phyloP scores from a whole-genome alignment of 2,113 vertebrate species.

The Ploceus nigricollis region DNA sequence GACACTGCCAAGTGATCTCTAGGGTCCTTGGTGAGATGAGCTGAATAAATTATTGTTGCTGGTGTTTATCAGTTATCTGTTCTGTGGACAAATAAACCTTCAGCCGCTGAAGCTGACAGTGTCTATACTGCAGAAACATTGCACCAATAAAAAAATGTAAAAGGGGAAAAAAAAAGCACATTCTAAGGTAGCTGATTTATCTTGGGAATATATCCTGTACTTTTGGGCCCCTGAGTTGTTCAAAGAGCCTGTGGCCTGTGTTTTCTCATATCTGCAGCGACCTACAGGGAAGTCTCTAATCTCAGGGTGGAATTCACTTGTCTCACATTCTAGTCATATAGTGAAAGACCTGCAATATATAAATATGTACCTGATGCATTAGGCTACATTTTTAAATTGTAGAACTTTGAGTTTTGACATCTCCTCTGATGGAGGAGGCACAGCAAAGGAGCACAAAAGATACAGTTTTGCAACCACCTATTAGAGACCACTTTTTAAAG shows the following conservation, averaged over 20 bases:
- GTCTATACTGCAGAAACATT: neutral
- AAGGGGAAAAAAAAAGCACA: neutral
- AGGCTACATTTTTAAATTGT: neutral
- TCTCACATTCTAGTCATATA: neutral
- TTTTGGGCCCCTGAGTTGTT: neutral
- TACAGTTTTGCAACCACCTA: neutral
- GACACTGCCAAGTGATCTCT: neutral
- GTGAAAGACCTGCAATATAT: neutral
- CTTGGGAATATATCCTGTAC: neutral
- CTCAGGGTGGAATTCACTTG: neutral
- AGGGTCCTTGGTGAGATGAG: neutral
- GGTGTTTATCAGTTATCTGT: neutral
- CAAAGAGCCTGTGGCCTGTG: neutral
- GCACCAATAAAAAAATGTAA: neutral
- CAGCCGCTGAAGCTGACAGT: neutral
- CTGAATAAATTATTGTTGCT: neutral
- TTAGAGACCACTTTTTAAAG: neutral
- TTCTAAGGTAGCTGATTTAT: neutral
- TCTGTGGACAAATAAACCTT: neutral
- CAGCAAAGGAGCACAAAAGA: neutral
- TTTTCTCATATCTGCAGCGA: neutral
- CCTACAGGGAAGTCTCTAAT: neutral
- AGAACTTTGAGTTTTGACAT: neutral
- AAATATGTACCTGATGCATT: neutral
- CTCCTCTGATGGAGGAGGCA: neutral